phyloP scores from a whole-genome alignment of 2,797 vertebrate species.

The Urophycis tenuis region DNA sequence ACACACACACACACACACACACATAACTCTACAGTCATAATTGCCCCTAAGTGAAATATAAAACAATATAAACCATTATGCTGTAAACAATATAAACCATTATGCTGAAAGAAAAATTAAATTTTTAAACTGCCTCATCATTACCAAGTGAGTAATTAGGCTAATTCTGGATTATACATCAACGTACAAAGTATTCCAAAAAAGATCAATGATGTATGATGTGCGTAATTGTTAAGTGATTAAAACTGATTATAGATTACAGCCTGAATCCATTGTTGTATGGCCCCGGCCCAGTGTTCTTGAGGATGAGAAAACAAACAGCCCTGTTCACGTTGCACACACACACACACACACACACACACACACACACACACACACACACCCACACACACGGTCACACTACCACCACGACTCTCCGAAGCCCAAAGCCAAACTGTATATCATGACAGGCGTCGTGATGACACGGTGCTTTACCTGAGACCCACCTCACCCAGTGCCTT shows the following conservation, averaged over 20 bases:
- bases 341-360: too few relatives aligned
- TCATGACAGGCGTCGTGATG: not conserved
- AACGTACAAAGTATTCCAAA: not conserved
- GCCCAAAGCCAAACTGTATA: not conserved
- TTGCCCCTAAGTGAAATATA: not conserved
- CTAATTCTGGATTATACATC: not conserved
- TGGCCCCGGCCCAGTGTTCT: not conserved
- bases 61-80: not conserved
- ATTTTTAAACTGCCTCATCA: not conserved
- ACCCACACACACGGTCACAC: too few relatives aligned
- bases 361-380: too few relatives aligned
- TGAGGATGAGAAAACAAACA: not conserved
- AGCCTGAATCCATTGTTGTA: not conserved
- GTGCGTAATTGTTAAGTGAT: not conserved
- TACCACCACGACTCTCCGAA: too few relatives aligned
- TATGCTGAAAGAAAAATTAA: too few relatives aligned
- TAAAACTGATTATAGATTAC: not conserved
- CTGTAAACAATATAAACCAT: not conserved
- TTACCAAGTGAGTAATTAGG: not conserved
- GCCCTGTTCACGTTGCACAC: not conserved
- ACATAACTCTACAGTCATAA: not conserved
- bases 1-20: not conserved
- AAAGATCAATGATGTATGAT: constrained; percentile 1
- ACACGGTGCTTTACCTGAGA: not conserved
- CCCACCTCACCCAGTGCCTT: not conserved